Conservation (phyloP, 2,888 invertebrate species). For the Megaustenia siamemsis region DNA sequence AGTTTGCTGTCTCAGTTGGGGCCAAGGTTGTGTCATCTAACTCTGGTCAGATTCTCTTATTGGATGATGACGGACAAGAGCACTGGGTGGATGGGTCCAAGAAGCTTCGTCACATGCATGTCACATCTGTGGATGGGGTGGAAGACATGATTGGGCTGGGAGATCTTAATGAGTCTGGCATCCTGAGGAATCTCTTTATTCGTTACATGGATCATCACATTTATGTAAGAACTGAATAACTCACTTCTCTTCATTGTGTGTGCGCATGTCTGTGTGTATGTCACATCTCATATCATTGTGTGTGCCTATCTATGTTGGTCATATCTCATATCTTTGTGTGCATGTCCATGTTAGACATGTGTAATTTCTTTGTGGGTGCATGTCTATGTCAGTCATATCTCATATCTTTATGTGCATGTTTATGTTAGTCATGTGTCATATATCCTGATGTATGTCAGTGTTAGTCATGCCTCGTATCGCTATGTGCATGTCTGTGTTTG, state of each 20-base stretch:
- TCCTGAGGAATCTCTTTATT: conserved; percentile 96
- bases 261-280: neutral
- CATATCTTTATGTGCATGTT: no score
- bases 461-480: no score
- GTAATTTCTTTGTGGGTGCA: no score
- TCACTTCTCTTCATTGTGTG: no score
- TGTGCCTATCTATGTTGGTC: neutral
- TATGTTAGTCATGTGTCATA: no score
- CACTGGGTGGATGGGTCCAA: conserved; percentile 94
- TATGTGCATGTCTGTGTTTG: no score
- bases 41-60: conserved; percentile 94
- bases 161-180: conserved; percentile 99
- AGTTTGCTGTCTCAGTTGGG: conserved; percentile 99
- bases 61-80: conserved; percentile 97
- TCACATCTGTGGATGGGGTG: conserved; percentile 96
- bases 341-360: no score
- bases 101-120: conserved; percentile 77
- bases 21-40: conserved; percentile 97
- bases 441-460: no score
- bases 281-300: neutral
- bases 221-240: conserved; percentile 88
- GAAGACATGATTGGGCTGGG: conserved; percentile 99
- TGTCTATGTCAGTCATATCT: no score
- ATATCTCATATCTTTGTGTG: no score
- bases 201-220: conserved; percentile 99